These are phyloP conservation scores for Cordilura impudica DNA, from an alignment of 2,888 invertebrate species.

Conservation along the genomic window DNA sequence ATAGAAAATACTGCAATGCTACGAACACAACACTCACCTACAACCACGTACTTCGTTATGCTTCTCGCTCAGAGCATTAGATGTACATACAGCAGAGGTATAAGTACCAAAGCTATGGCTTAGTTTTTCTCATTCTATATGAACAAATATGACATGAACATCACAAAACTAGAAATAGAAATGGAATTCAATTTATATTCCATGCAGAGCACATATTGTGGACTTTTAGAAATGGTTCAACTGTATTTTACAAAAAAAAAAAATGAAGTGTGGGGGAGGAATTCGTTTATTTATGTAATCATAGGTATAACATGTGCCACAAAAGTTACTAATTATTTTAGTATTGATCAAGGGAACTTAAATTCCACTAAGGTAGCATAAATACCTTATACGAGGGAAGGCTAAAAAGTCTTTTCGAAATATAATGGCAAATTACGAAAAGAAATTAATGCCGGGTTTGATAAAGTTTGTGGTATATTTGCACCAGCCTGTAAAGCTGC, in stretches of 20 bases:
- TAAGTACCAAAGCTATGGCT: conserved; percentile 9
- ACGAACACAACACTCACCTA: conserved; percentile 40
- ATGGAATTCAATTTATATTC: conserved; percentile 50
- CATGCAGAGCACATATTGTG: conserved; percentile 45
- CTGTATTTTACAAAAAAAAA: conserved; percentile 27
- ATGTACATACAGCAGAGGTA: conserved; percentile 20
- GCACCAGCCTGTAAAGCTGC: no score
- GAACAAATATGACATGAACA: conserved; percentile 29
- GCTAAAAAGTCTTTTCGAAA: no score
- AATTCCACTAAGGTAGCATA: no score
- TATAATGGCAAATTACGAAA: no score
- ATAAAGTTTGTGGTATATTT: no score
- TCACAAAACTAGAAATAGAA: conserved; percentile 9
- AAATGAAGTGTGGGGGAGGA: background rate
- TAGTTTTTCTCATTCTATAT: conserved; percentile 15
- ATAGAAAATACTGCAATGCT: conserved; percentile 34
- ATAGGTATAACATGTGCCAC: background rate
- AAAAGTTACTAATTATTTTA: no score
- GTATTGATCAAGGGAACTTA: no score
- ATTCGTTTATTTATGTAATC: background rate
- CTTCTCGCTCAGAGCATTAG: conserved; percentile 1
- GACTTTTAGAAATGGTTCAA: conserved; percentile 45
- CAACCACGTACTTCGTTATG: conserved; percentile 32
- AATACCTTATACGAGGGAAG: no score
- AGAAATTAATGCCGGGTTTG: no score